Base-by-base conservation (phyloP, 2,888 invertebrate genomes). In the Acrobasis repandana region DNA sequence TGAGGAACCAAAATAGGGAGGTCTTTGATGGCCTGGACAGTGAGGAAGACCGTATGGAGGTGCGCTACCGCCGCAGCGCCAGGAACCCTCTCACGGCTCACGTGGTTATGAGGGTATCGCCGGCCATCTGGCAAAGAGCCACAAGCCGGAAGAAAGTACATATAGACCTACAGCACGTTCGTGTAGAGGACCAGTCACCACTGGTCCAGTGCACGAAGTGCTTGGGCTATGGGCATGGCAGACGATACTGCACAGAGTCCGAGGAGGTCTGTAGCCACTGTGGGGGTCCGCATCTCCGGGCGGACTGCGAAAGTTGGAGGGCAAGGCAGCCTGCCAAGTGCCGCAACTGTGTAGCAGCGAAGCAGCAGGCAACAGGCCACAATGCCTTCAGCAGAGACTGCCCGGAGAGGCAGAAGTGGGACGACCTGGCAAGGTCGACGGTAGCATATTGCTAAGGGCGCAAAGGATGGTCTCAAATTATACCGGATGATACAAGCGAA, bases 391-490 rank as follows among this genome's bases (percentile, higher is more conserved):
- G 46, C 51, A 2, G 2, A 0, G 50, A 58, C 0, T 68, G 67
- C 52, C 58, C 62, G 0, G 33, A 50, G 0, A 10, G 64, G 0
- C 51, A 14, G 9, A 38, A 38, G 20, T 34, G 51, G 51, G 51
- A 56, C n/a, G 56, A 14, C 1, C 34, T 51, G n/a, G 51, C 51
- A 1, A 18, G 56, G 18, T 28, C 56, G 14, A 34, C 38, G 0
- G 5, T 56, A 6, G 18, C 56, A 0, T 67, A 67, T 14, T 65
- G 66, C 63, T 67, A 62, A 68, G 49, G 67, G 56, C 50, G 36
- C 11, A 51, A 47, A 20, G 9, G 15, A 14, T 8, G n/a, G 14
- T 4, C 4, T 15, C 2, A 20, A 0, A 14, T 2, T 11, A 4
- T 56, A 18, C n/a, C 43, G 10, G 20, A 2, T 56, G 1, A 2